Percentiles rank a stretch among this genome's conserved stretches.
phyloP scores from a whole-genome alignment of 1,140 invertebrate species.

The Listronotus bonariensis region DNA sequence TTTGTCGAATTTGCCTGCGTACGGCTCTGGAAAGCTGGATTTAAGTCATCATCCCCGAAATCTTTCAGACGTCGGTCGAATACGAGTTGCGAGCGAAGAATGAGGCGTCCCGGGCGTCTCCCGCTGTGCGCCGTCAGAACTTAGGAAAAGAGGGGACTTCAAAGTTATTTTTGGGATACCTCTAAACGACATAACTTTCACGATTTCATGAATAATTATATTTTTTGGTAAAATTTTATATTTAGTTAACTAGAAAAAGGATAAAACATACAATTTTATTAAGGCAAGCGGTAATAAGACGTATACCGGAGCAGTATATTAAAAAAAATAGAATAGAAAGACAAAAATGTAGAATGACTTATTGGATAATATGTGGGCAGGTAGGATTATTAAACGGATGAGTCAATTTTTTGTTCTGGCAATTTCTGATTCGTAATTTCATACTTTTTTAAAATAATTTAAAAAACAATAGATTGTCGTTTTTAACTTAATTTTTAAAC shows the following conservation, averaged over 20 bases:
- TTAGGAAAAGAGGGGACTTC: conserved; percentile 48
- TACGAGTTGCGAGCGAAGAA: conserved; percentile 80
- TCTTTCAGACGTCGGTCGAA: conserved; percentile 85
- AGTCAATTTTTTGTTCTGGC: conserved; percentile 13
- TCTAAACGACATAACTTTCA: background rate
- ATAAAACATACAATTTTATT: too few relatives aligned
- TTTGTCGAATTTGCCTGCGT: conserved; percentile 35
- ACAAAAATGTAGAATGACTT: conserved; percentile 9
- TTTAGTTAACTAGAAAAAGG: too few relatives aligned
- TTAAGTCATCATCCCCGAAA: conserved; percentile 84
- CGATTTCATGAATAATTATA: background rate
- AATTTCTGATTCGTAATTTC: conserved; percentile 1
- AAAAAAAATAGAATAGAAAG: too few relatives aligned
- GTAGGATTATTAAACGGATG: conserved; percentile 32
- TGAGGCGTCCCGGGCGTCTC: conserved; percentile 58
- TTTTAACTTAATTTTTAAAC: too few relatives aligned
- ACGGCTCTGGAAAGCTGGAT: conserved; percentile 48
- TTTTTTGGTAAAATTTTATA: too few relatives aligned
- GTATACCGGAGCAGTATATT: background rate
- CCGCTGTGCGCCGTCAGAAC: conserved; percentile 50
- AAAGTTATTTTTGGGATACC: conserved; percentile 45
- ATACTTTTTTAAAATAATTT: background rate
- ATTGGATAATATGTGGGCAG: conserved; percentile 29
- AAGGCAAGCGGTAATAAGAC: background rate
- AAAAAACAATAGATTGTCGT: too few relatives aligned